Evolutionary conservation across 2,888 invertebrate genomes (phyloP), one percentile per base, ranked within the genome.

Genomic region (Nemotelus pantherinus): DNA sequence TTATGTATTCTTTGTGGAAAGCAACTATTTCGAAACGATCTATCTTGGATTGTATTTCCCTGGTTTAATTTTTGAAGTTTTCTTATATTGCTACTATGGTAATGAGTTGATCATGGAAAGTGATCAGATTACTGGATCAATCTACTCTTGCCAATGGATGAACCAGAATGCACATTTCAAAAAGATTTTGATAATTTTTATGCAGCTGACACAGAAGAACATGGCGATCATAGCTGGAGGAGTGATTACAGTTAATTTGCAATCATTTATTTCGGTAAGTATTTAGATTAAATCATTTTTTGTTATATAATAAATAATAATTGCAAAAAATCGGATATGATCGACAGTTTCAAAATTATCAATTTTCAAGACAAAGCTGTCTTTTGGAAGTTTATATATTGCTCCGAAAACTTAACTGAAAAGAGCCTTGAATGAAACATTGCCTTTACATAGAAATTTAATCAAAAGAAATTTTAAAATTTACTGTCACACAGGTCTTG

Each of bases 91-190:
- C 82, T 90, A 89, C 87, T 89, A 89, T 74, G 90, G 90, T 0
- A 88, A 89, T 79, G 87, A 88, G 76, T 85, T 90, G 63, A 89
- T 88, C 3, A 80, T 83, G 3, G 84, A 89, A 87, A 90, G 90
- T 80, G 86, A 88, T 81, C 83, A 86, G 1, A 85, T 91, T 2
- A 85, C 88, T 0, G 86, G 89, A 48, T 87, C 87, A 68, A 83
- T 90, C 80, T 91, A 90, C 81, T 86, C 87, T 75, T 88, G 89
- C 79, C 88, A 88, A 2, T 91, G 91, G 91, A 86, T 89, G 70
- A 87, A 89, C 6, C 89, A 90, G 82, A 84, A 88, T 76, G 80
- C 81, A 0, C 82, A 82, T 77, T 90, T 89, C 82, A 85, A 85
- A 41, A 86, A 85, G 6, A 83, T 84, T 3, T 82, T 91, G 44